Conservation (phyloP, 2,888 invertebrate genomes). For the Acheta domesticus region DNA sequence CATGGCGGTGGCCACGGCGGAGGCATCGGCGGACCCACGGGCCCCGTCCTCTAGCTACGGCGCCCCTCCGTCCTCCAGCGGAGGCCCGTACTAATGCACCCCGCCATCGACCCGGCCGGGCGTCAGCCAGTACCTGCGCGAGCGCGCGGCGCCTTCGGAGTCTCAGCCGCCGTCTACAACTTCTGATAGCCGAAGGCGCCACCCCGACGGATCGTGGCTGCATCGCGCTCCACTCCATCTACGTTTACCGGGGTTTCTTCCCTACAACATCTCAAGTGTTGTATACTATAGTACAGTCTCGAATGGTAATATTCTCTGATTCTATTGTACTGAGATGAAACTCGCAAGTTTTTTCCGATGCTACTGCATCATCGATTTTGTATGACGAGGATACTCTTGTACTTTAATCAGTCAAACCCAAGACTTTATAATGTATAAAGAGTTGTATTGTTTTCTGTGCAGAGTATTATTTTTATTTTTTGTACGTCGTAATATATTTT, state of each 20-base stretch:
- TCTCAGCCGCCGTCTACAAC: not conserved
- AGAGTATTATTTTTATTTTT: conserved; percentile 23
- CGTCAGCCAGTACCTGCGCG: not conserved
- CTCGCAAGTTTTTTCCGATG: not conserved
- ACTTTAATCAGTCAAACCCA: conserved; percentile 3
- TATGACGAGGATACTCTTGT: not conserved
- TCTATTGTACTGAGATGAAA: not conserved
- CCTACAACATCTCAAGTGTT: too few relatives aligned
- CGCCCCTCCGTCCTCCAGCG: not conserved
- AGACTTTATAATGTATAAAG: not conserved
- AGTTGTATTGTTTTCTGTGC: not conserved
- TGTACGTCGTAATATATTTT: conserved; percentile 27
- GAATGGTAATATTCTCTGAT: not conserved
- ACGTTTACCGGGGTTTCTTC: not conserved
- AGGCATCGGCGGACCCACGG: not conserved
- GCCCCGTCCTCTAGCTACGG: conserved; percentile 6
- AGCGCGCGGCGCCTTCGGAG: not conserved
- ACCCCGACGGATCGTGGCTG: not conserved
- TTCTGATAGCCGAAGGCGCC: not conserved
- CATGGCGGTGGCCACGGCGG: not conserved
- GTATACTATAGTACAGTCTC: too few relatives aligned
- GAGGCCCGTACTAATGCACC: not conserved
- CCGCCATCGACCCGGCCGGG: not conserved
- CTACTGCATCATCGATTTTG: not conserved
- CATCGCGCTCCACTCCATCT: not conserved